Evolutionary conservation across 2,113 vertebrate species (phyloP).

Genomic region (Chaetodon trifascialis): DNA sequence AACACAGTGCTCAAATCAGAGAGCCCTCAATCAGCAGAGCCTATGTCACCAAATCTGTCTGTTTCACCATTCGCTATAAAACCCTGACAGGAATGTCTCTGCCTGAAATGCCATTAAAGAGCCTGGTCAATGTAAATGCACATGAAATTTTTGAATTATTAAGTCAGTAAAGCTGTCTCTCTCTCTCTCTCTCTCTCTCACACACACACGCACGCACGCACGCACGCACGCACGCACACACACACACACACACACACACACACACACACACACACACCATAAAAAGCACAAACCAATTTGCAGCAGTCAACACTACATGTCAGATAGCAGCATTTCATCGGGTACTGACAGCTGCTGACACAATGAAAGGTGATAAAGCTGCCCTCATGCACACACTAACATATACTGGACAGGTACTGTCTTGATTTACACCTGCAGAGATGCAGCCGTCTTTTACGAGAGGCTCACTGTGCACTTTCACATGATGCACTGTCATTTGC

Average conservation of each 20-base stretch:
- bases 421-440: neutral
- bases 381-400: neutral
- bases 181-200: neutral
- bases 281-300: neutral
- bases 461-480: neutral
- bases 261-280: neutral
- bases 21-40: neutral
- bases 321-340: neutral
- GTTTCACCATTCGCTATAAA: neutral
- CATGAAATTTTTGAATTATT: neutral
- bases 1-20: too few relatives aligned
- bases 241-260: too few relatives aligned
- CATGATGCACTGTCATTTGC: neutral
- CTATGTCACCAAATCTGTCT: neutral
- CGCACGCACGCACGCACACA: too few relatives aligned
- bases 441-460: neutral
- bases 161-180: neutral
- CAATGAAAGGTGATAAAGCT: neutral
- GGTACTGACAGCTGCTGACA: slow-evolving; percentile 4
- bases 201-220: too few relatives aligned
- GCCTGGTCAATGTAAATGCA: neutral
- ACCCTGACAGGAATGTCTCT: neutral
- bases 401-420: too few relatives aligned
- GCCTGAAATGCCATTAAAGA: neutral
- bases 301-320: neutral